Evolutionary conservation across 2,888 invertebrate genomes (phyloP).

Genomic region (Lacanobia wlatinum): DNA sequence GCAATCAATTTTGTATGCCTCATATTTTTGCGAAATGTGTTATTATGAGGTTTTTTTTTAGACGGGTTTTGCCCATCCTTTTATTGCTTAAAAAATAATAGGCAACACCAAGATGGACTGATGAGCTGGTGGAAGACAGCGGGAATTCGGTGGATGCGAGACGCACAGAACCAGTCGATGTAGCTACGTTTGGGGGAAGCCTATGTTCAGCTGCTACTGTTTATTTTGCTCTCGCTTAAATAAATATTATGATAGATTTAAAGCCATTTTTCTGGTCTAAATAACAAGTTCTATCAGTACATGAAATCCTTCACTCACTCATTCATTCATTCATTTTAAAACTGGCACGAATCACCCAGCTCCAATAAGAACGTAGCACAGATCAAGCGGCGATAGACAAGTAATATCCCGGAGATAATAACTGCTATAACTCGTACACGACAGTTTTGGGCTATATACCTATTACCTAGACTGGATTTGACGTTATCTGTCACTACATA

Average conservation of each 20-base stretch:
- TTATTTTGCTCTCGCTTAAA: too few relatives aligned
- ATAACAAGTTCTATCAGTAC: too few relatives aligned
- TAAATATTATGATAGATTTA: too few relatives aligned
- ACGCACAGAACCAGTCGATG: too few relatives aligned
- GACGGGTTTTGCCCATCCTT: constrained; percentile 28
- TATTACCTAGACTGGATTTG: constrained; percentile 24
- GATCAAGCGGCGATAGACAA: constrained; percentile 64
- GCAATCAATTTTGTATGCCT: constrained; percentile 60
- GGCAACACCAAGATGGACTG: not conserved
- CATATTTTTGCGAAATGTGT: constrained; percentile 53
- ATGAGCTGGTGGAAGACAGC: not conserved
- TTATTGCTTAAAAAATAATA: not conserved
- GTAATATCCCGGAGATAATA: constrained; percentile 69
- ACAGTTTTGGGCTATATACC: constrained; percentile 56
- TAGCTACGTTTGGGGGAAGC: too few relatives aligned
- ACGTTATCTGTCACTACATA: constrained; percentile 25
- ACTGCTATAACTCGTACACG: constrained; percentile 57
- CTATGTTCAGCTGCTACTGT: too few relatives aligned
- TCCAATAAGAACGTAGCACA: constrained; percentile 43
- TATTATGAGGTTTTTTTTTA: constrained; percentile 30
- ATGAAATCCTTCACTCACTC: too few relatives aligned
- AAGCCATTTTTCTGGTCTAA: too few relatives aligned
- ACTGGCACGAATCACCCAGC: constrained; percentile 16
- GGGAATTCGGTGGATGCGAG: not conserved
- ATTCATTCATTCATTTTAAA: too few relatives aligned